Conservation (phyloP, 2,113 vertebrate species). For the Dipodomys merriami region DNA sequence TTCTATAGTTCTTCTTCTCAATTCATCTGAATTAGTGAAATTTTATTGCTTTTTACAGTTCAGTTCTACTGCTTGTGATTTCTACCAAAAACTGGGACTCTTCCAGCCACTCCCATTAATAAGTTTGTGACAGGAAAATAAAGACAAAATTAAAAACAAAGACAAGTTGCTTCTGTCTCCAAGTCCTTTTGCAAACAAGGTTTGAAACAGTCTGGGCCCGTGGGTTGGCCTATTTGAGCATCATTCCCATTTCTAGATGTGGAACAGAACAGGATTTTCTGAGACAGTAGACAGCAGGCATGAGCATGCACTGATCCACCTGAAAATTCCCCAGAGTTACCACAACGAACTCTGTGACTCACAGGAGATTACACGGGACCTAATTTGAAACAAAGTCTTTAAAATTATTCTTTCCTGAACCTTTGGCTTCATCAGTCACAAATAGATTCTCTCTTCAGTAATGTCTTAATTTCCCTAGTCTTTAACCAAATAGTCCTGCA, state of each 20-base stretch:
- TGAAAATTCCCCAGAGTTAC: conserved; percentile 38
- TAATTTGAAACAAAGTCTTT: conserved; percentile 49
- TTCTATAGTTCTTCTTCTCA: not conserved
- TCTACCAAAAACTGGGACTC: not conserved
- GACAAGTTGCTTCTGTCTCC: not conserved
- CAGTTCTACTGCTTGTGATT: not conserved
- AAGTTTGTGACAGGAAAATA: conserved; percentile 2
- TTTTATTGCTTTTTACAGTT: not conserved
- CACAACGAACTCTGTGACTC: not conserved
- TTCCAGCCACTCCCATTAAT: not conserved
- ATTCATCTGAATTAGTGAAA: not conserved
- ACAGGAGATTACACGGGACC: not conserved
- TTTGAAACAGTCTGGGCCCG: not conserved
- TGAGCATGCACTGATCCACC: not conserved
- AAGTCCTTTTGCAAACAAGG: not conserved
- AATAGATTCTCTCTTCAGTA: conserved; percentile 51
- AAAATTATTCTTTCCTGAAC: conserved; percentile 46
- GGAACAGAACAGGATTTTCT: not conserved
- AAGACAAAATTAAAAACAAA: not conserved
- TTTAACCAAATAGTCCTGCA: conserved; percentile 45
- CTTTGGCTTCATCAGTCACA: conserved; percentile 30
- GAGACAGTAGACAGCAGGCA: not conserved
- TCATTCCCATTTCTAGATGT: not conserved
- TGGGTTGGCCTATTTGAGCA: not conserved
- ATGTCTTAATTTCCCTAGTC: conserved; percentile 37